phyloP scores from a whole-genome alignment of 2,888 invertebrate genomes.

The Drosophila picticornis region DNA sequence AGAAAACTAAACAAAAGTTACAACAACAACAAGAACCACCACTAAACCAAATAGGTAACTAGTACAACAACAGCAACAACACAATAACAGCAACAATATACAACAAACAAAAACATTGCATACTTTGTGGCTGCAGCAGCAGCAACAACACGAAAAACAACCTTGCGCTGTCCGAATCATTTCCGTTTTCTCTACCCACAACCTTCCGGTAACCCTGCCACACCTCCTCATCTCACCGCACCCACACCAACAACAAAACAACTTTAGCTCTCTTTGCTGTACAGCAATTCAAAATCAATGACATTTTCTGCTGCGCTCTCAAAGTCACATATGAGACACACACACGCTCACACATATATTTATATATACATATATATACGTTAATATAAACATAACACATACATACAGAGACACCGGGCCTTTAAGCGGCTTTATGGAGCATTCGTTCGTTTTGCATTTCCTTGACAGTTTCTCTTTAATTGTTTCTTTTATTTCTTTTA shows the following conservation, averaged over 20 bases:
- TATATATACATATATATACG: slow-evolving; percentile 2
- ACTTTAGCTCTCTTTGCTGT: neutral
- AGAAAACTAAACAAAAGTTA: slow-evolving; percentile 50
- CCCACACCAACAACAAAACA: neutral
- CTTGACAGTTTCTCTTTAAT: slow-evolving; percentile 26
- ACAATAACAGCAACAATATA: slow-evolving; percentile 24
- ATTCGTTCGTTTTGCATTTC: slow-evolving; percentile 29
- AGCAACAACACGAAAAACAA: neutral
- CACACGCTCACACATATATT: neutral
- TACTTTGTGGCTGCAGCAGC: slow-evolving; percentile 27
- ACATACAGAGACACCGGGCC: slow-evolving; percentile 1
- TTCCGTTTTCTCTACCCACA: slow-evolving; percentile 25
- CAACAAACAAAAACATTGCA: slow-evolving; percentile 17
- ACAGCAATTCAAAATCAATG: slow-evolving; percentile 23
- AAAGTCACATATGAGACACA: slow-evolving; percentile 1
- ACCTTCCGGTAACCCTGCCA: neutral
- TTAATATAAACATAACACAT: neutral
- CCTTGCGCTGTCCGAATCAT: slow-evolving; percentile 22
- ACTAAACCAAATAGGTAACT: slow-evolving; percentile 28
- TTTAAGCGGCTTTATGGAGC: slow-evolving; percentile 33
- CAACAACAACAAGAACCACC: slow-evolving; percentile 41
- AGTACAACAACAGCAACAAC: slow-evolving; percentile 30
- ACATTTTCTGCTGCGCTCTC: slow-evolving; percentile 4
- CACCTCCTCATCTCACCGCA: neutral
- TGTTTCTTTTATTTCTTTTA: slow-evolving; percentile 16